Evolutionary conservation across 2,888 invertebrate species (phyloP).

Genomic region (Bombylius discolor): DNA sequence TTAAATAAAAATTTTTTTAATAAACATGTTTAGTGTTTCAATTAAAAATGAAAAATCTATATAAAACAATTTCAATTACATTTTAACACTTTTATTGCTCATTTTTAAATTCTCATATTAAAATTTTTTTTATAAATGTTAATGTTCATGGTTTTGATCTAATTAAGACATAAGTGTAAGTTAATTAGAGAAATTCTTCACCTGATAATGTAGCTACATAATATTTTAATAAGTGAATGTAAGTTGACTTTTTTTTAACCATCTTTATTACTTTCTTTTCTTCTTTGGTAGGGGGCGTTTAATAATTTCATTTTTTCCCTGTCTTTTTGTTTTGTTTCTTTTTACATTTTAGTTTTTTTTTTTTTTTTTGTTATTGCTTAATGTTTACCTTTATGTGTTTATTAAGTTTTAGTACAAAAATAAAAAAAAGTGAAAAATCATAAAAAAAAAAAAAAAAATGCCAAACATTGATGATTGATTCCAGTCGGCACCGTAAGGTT

Average conservation of each 20-base stretch:
- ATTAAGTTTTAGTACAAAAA: too few relatives aligned
- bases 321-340: neutral
- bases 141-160: conserved; percentile 5
- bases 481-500: conserved; percentile 6
- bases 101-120: too few relatives aligned
- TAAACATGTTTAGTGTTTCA: too few relatives aligned
- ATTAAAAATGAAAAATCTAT: too few relatives aligned
- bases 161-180: conserved; percentile 12
- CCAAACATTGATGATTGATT: conserved; percentile 12
- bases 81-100: too few relatives aligned
- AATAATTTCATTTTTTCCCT: neutral
- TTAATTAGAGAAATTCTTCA: conserved; percentile 14
- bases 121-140: too few relatives aligned
- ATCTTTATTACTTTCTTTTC: too few relatives aligned
- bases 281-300: conserved; percentile 1
- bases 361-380: too few relatives aligned
- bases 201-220: conserved; percentile 5
- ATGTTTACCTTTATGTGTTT: too few relatives aligned
- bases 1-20: too few relatives aligned
- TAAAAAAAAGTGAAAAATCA: neutral
- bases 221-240: neutral
- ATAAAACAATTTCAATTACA: too few relatives aligned
- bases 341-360: neutral
- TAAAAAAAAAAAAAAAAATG: conserved; percentile 8
- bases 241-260: neutral